Percentiles rank a stretch among this genome's conserved stretches.
These are phyloP conservation scores for Tanaodytes sp. DNA, from an alignment of 2,888 invertebrate species.

Conservation along the genomic window DNA sequence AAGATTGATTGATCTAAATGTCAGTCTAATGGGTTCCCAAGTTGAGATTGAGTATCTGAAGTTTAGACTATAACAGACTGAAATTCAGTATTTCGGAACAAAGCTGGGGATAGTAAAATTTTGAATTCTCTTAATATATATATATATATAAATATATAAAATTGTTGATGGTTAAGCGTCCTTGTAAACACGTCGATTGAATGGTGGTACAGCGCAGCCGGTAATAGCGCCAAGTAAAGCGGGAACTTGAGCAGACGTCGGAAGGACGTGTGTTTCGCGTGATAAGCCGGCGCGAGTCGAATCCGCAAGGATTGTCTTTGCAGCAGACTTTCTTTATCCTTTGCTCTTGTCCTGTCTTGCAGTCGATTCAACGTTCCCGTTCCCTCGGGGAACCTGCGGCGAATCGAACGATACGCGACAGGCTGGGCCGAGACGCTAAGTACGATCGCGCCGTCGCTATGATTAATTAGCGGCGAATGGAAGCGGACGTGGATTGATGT, in stretches of 20 bases:
- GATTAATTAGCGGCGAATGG: slow-evolving; percentile 71
- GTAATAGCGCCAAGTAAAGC: slow-evolving; percentile 32
- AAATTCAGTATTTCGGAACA: too few relatives aligned
- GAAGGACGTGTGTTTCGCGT: slow-evolving; percentile 42
- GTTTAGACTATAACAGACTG: too few relatives aligned
- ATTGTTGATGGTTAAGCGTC: too few relatives aligned
- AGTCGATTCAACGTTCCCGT: slow-evolving; percentile 17
- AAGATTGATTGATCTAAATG: too few relatives aligned
- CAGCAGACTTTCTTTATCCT: slow-evolving; percentile 28
- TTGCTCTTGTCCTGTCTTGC: slow-evolving; percentile 8
- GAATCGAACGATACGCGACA: slow-evolving; percentile 55
- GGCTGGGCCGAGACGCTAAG: slow-evolving; percentile 58
- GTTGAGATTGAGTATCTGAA: too few relatives aligned
- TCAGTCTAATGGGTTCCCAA: too few relatives aligned
- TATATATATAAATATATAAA: too few relatives aligned
- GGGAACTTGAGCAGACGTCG: slow-evolving; percentile 43
- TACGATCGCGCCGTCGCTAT: slow-evolving; percentile 61
- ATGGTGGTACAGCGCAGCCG: slow-evolving; percentile 7
- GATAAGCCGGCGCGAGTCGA: slow-evolving; percentile 25
- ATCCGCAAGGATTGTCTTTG: slow-evolving; percentile 26
- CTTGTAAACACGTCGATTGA: slow-evolving; percentile 28
- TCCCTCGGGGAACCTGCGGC: slow-evolving; percentile 19
- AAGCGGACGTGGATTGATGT: slow-evolving; percentile 68
- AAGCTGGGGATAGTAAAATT: too few relatives aligned
- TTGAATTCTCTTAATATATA: too few relatives aligned